Evolutionary conservation across 2,888 invertebrate species (phyloP).

Genomic region (Pachycephus smyrnensis): DNA sequence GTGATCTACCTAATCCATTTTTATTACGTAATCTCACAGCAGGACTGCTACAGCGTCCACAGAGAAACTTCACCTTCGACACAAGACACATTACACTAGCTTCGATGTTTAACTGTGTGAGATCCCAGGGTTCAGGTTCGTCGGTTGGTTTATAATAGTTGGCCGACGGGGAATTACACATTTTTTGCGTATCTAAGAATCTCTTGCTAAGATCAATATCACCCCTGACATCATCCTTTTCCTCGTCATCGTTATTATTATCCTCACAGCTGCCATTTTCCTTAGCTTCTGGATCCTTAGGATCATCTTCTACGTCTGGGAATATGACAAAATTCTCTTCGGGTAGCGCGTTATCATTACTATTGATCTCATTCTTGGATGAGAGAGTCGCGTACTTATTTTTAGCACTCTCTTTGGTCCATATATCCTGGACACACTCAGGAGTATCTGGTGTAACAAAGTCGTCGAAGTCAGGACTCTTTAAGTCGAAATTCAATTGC

Average conservation of each 20-base stretch:
- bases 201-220: constrained; percentile 61
- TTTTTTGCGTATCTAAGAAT: constrained; percentile 69
- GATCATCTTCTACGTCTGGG: constrained; percentile 70
- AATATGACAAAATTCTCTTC: constrained; percentile 72
- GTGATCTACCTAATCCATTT: constrained; percentile 50
- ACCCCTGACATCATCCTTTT: constrained; percentile 54
- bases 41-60: constrained; percentile 80
- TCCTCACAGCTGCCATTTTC: constrained; percentile 24
- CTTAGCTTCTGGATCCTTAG: constrained; percentile 34
- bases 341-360: constrained; percentile 60
- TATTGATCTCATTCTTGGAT: constrained; percentile 40
- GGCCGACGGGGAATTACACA: constrained; percentile 79
- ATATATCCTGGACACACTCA: constrained; percentile 74
- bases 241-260: constrained; percentile 45
- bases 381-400: constrained; percentile 51
- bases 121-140: constrained; percentile 87
- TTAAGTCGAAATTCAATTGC: constrained; percentile 79
- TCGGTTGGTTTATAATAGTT: constrained; percentile 84
- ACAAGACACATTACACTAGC: constrained; percentile 89
- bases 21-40: constrained; percentile 75
- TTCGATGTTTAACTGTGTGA: constrained; percentile 87
- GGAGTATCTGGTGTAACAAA: constrained; percentile 77
- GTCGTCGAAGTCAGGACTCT: constrained; percentile 80
- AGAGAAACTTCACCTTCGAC: constrained; percentile 84
- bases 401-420: constrained; percentile 70